Evolutionary conservation across 2,113 vertebrate species (phyloP).

Genomic region (Nothobranchius furzeri): DNA sequence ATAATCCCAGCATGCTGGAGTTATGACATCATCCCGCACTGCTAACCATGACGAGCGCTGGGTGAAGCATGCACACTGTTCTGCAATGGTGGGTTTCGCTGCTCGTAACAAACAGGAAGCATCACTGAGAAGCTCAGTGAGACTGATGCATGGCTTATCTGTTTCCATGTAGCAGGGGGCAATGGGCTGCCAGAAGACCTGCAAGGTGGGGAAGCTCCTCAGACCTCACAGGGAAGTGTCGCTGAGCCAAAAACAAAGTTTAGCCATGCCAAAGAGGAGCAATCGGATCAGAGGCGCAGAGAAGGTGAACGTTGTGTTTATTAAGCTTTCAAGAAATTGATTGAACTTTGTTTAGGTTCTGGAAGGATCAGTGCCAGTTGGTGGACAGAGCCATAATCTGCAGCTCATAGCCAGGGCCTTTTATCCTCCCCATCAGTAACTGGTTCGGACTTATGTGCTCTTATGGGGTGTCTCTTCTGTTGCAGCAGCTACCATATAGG

Average conservation of each 20-base stretch:
- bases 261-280: slow-evolving; percentile 60
- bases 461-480: slow-evolving; percentile 5
- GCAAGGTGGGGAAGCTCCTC: slow-evolving; percentile 68
- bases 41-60: slow-evolving; percentile 61
- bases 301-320: slow-evolving; percentile 70
- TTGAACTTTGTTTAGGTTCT: slow-evolving; percentile 30
- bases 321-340: slow-evolving; percentile 42
- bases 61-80: slow-evolving; percentile 67
- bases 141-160: slow-evolving; percentile 31
- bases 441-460: slow-evolving; percentile 4
- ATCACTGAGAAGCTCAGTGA: slow-evolving; percentile 22
- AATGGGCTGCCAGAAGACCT: slow-evolving; percentile 73
- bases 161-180: slow-evolving; percentile 65
- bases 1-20: slow-evolving; percentile 74
- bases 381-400: slow-evolving; percentile 49
- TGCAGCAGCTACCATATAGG: slow-evolving; percentile 1
- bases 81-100: slow-evolving; percentile 66
- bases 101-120: slow-evolving; percentile 32
- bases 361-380: slow-evolving; percentile 48
- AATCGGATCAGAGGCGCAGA: slow-evolving; percentile 58
- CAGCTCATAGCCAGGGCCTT: slow-evolving; percentile 17
- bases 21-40: slow-evolving; percentile 70
- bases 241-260: slow-evolving; percentile 76
- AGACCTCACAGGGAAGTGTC: slow-evolving; percentile 75
- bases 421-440: slow-evolving; percentile 34